Base-by-base conservation (phyloP, 2,113 vertebrate species). In the Pluvianellus socialis region DNA sequence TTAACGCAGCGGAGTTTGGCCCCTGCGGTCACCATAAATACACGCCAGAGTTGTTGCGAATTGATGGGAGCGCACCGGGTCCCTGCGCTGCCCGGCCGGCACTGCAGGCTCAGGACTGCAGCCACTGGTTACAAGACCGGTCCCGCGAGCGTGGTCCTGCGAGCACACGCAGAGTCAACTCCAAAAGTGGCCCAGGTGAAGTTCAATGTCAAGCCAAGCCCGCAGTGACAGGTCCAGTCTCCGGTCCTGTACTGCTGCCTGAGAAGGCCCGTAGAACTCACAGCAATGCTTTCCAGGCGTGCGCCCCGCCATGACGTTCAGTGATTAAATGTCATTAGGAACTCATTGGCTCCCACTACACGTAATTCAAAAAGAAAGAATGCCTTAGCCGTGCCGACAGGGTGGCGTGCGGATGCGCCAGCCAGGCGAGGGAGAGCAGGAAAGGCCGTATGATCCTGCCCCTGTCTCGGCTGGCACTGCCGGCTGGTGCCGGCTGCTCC, bases 171-270 rank as follows among this genome's bases (percentile, higher is more conserved):
- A 2, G 44, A 4, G 22, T 26, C 45, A 16, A 1, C 56, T 49
- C 56, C 32, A 12, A 4, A 40, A 24, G 14, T 10, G 23, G 47
- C 18, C 10, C 4, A 10, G 55, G 24, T 9, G 62, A 86, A 27
- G 26, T 12, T 52, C 28, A 27, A 3, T 1, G 10, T 7, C 50
- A 5, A 22, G 44, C 21, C 23, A 9, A 11, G 62, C 50, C 47
- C 9, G 14, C 20, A 5, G 1, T 1, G 14, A 11, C 42, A 32
- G 30, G 7, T 12, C 16, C 20, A 4, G 4, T 4, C 40, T 20
- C 38, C 24, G 5, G 45, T 27, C 50, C 23, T 9, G 5, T 18
- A 2, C 2, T 12, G 11, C n/a, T 49, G 40, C 16, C 44, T 1
- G 15, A 33, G 42, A 15, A 3, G 16, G 22, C 28, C 40, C 55